These are phyloP conservation scores for Phortica okadai DNA, from an alignment of 2,888 invertebrate species.

Conservation along the genomic window DNA sequence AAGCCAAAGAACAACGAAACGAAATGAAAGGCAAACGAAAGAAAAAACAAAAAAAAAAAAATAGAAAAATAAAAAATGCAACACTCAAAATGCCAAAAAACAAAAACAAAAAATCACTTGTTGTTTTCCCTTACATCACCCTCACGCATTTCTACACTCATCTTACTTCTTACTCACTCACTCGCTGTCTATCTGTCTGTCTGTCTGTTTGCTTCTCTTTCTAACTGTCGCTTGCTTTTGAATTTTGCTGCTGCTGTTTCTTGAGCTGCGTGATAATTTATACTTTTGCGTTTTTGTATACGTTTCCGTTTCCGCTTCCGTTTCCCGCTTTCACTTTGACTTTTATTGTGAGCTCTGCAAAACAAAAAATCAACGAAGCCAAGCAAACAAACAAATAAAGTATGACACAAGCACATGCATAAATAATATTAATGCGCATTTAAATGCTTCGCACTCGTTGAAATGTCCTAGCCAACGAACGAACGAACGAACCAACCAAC, in stretches of 20 bases:
- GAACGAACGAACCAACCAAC: too few relatives aligned
- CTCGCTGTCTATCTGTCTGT: background rate
- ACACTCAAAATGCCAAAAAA: background rate
- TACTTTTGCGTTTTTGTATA: slow-evolving; percentile 38
- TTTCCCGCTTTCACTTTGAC: slow-evolving; percentile 29
- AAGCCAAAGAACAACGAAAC: slow-evolving; percentile 6
- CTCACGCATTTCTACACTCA: too few relatives aligned
- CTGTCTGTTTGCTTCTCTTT: background rate
- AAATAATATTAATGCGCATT: slow-evolving; percentile 27
- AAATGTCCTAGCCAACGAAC: background rate
- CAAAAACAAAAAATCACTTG: too few relatives aligned
- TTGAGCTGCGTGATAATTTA: slow-evolving; percentile 37
- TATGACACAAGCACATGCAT: slow-evolving; percentile 25
- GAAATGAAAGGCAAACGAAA: background rate
- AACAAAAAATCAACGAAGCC: background rate
- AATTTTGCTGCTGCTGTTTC: slow-evolving; percentile 15
- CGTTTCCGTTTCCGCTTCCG: slow-evolving; percentile 41
- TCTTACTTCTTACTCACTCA: background rate
- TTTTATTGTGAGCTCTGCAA: background rate
- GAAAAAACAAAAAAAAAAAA: background rate
- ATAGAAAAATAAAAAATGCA: background rate
- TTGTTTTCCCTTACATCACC: too few relatives aligned
- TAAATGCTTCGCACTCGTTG: slow-evolving; percentile 3
- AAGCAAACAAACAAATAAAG: background rate
- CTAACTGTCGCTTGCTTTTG: background rate